These are phyloP conservation scores for Antechinus stuartii DNA, from an alignment of 2,113 vertebrate genomes.

Conservation along the genomic window DNA sequence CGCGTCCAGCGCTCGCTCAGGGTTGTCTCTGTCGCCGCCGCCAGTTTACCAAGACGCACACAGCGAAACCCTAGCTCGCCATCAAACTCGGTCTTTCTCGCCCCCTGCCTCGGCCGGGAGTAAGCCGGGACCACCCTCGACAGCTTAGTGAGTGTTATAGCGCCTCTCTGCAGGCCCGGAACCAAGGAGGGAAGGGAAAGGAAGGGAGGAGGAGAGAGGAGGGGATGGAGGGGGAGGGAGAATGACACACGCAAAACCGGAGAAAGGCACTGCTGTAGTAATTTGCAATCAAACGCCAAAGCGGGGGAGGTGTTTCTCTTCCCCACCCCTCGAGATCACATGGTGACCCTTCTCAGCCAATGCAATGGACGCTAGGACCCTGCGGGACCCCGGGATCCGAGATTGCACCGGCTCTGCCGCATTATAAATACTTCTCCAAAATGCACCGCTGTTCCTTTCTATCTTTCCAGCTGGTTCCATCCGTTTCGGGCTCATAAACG, in stretches of 20 bases:
- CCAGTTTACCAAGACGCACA: neutral
- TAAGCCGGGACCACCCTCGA: neutral
- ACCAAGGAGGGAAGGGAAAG: neutral
- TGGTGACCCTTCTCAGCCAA: slow-evolving; percentile 87
- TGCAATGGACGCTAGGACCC: slow-evolving; percentile 86
- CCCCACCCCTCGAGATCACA: slow-evolving; percentile 84
- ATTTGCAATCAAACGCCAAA: slow-evolving; percentile 73
- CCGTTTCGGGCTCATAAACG: slow-evolving; percentile 77
- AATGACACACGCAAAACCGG: neutral
- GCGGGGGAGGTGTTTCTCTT: slow-evolving; percentile 50
- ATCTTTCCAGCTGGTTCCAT: slow-evolving; percentile 77
- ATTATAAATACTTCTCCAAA: slow-evolving; percentile 92
- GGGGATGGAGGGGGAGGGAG: neutral
- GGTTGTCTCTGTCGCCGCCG: neutral
- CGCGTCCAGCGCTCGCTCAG: neutral
- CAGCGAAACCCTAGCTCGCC: neutral
- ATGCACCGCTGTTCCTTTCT: slow-evolving; percentile 90
- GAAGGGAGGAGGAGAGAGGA: neutral
- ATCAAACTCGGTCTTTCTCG: neutral
- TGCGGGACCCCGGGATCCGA: slow-evolving; percentile 87
- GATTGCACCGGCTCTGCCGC: slow-evolving; percentile 85
- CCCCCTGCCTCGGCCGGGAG: neutral
- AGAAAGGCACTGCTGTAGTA: slow-evolving; percentile 66
- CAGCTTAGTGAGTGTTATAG: too few relatives aligned
- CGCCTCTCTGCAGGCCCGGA: neutral